phyloP scores from a whole-genome alignment of 2,797 vertebrate species.

The Brachymystax lenok region DNA sequence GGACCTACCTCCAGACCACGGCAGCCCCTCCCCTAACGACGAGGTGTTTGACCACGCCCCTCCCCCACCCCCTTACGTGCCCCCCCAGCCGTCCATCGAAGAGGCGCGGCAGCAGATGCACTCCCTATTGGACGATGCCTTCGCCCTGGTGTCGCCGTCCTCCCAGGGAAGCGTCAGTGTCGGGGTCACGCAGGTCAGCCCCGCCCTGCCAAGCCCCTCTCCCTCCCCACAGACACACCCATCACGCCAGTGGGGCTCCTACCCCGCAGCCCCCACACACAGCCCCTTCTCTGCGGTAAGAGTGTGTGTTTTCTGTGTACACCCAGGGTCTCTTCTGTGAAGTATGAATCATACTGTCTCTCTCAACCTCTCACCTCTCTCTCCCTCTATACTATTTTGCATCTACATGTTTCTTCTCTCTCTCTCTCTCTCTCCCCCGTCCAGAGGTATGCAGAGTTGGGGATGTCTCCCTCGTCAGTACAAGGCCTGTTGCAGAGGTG shows the following conservation, averaged over 20 bases:
- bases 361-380: background rate
- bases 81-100: constrained; percentile 93
- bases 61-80: constrained; percentile 83
- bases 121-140: constrained; percentile 94
- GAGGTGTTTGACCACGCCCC: constrained; percentile 82
- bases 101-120: constrained; percentile 98
- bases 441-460: constrained; percentile 91
- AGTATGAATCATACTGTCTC: background rate
- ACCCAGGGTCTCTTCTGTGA: no score
- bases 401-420: background rate
- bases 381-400: no score
- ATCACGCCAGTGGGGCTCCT: constrained; percentile 79
- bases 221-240: constrained; percentile 73
- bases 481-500: constrained; percentile 87
- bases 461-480: constrained; percentile 85
- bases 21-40: constrained; percentile 84
- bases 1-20: constrained; percentile 85
- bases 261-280: constrained; percentile 71
- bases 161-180: constrained; percentile 78
- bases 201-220: constrained; percentile 72
- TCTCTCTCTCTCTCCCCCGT: background rate
- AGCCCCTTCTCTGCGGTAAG: constrained; percentile 74
- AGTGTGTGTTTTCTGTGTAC: constrained; percentile 46
- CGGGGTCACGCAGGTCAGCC: constrained; percentile 67
- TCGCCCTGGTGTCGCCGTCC: constrained; percentile 93